Conservation (phyloP, 2,888 invertebrate species). For the Allolobophora icterica region DNA sequence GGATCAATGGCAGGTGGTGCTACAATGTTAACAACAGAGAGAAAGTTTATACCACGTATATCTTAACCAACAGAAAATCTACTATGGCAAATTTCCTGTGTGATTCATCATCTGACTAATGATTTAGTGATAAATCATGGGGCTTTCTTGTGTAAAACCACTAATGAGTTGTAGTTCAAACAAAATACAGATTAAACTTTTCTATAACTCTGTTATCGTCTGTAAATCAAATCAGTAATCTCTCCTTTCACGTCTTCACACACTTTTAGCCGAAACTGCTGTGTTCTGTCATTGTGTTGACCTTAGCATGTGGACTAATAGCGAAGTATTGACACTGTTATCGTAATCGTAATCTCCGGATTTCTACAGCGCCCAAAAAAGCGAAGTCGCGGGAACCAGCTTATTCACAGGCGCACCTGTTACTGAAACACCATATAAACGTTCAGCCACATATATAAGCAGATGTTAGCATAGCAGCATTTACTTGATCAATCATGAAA, state of each 20-base stretch:
- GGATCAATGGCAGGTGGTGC: constrained; percentile 35
- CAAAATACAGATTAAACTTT: not conserved
- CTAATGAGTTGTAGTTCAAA: not conserved
- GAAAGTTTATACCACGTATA: not conserved
- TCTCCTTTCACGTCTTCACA: not conserved
- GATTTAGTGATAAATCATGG: not conserved
- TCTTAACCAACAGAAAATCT: not conserved
- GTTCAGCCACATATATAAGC: not conserved
- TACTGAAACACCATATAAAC: not conserved
- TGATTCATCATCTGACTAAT: not conserved
- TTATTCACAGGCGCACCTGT: too few species aligned
- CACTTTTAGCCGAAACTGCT: not conserved
- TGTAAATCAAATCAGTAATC: not conserved
- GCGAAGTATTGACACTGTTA: not conserved
- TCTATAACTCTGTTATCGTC: not conserved
- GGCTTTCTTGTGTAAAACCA: not conserved
- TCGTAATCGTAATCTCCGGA: too few species aligned
- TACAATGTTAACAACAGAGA: not conserved
- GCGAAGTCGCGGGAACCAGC: too few species aligned
- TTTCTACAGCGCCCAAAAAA: too few species aligned
- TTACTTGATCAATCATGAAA: not conserved
- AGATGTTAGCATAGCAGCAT: not conserved
- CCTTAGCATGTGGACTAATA: not conserved
- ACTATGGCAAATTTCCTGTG: not conserved
- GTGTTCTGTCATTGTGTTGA: not conserved